phyloP scores from a whole-genome alignment of 2,113 vertebrate genomes.

The Colinus virginianus region DNA sequence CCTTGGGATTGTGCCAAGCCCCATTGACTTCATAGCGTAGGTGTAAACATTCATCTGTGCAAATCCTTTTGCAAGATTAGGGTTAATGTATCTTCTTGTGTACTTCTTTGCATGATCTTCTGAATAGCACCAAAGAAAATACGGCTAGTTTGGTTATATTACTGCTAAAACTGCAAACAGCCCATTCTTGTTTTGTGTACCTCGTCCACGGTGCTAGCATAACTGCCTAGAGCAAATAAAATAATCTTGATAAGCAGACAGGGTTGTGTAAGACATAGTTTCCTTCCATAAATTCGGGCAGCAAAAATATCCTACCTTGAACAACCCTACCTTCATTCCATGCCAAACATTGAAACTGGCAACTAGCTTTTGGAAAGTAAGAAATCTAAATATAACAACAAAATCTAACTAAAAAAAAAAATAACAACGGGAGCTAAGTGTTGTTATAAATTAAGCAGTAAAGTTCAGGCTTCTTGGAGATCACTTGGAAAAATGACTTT shows the following conservation, averaged over 20 bases:
- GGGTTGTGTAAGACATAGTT: not conserved
- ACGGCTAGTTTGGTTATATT: not conserved
- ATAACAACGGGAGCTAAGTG: not conserved
- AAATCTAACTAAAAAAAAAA: not conserved
- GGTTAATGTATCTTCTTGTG: not conserved
- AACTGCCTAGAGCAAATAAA: constrained; percentile 38
- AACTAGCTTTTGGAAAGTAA: not conserved
- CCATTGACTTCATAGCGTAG: not conserved
- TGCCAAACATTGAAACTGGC: not conserved
- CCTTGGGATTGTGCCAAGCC: not conserved
- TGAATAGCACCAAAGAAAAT: constrained; percentile 9
- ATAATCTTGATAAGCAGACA: constrained; percentile 32
- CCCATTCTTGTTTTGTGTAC: not conserved
- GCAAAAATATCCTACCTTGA: not conserved
- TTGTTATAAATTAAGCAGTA: not conserved
- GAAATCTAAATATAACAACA: not conserved
- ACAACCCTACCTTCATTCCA: not conserved
- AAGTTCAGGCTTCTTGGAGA: not conserved
- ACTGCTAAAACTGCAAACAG: not conserved
- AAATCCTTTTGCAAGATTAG: not conserved
- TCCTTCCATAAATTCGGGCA: not conserved
- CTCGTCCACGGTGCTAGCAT: not conserved
- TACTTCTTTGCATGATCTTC: constrained; percentile 11
- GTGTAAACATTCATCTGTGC: not conserved
- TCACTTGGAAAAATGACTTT: not conserved